Base-by-base conservation (phyloP, 2,888 invertebrate genomes). In the Teinopalpus imperialis region DNA sequence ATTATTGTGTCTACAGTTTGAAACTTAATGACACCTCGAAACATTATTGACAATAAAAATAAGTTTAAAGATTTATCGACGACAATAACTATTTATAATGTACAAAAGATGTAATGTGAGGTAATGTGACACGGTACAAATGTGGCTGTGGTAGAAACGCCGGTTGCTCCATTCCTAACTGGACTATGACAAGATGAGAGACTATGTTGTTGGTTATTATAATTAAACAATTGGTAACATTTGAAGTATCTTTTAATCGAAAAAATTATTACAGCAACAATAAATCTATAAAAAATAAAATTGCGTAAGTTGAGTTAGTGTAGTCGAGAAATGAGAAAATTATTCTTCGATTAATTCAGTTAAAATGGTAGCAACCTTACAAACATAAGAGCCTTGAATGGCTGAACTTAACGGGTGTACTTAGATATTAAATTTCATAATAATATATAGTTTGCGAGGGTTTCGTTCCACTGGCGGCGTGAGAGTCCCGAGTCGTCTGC, bases 51-150 rank as follows among this genome's bases (percentile, higher is more conserved):
- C 65, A 79, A 69, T 79, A 75, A 80, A 75, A 81, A 74, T 78
- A 75, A 68, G 63, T 74, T 78, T 69, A 66, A 72, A 67, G 62
- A 69, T 76, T 77, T 81, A 82, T 75, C 75, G 78, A 82, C 79
- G 83, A 83, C 83, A 81, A 80, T 80, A 77, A 79, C 72, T 77
- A 74, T 70, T 73, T 65, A 69, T 66, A 74, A 70, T 77, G 70
- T 77, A 74, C 65, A 77, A 81, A 77, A 76, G 74, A 78, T 69
- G 71, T 66, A 67, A 72, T 70, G 83, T 85, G 82, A 86, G 85
- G 83, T 83, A 82, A 83, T 76, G 76, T 79, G 74, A 75, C 74
- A 74, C 74, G 77, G 78, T 76, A 75, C 68, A 72, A 61, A 63
- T 69, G 75, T 72, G 70, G 70, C 63, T 64, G 64, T 61, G 61